Evolutionary conservation across 1,140 invertebrate genomes (phyloP), one percentile per base, ranked within the genome.

Genomic region (Procambarus virginalis): DNA sequence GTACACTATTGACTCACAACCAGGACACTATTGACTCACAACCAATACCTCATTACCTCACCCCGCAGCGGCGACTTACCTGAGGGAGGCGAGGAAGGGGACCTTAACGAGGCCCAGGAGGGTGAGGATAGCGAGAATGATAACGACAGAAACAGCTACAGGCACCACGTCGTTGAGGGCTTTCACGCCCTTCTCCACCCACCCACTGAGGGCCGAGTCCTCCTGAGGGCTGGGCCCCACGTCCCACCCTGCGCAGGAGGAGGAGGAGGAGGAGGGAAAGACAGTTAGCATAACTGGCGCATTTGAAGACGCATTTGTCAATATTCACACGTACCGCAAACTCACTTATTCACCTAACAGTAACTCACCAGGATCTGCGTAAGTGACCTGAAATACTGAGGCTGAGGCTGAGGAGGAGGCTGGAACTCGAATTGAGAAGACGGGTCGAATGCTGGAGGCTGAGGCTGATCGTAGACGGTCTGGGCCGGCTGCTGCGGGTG

Each of bases 91-190:
- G 34, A 70, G 64, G 46, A 49, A 9, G 22, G 68, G 83, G 1
- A 84, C 48, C 14, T 85, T 85, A 10, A 85, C 46, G 17, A 85
- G 70, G 17, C 84, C 75, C 14, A 85, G 75, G 34, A 77, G 17
- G 73, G n/a, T 77, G 22, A 85, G 64, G 55, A 85, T 51, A 46
- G 55, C 49, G 48, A 85, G 14, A 22, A 85, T 6, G 6, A 45
- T 34, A n/a, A 85, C 34, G n/a, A 85, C 84, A 8, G 84, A 85
- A 17, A 85, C 6, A 17, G 84, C 49, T 0, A 85, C 84, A 10
- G 84, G 84, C 22, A 85, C 17, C 46, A 77, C n/a, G 8, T 76
- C 70, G 1, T n/a, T 70, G 17, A 85, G 46, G n/a, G 51, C 84
- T 22, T 34, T 20, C 51, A 85, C 46, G 0, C 84, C 84, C 49